Percentiles rank a stretch among this genome's conserved stretches.
Evolutionary conservation across 2,888 invertebrate species (phyloP).

Genomic region (Tromatobia lineatoria): DNA sequence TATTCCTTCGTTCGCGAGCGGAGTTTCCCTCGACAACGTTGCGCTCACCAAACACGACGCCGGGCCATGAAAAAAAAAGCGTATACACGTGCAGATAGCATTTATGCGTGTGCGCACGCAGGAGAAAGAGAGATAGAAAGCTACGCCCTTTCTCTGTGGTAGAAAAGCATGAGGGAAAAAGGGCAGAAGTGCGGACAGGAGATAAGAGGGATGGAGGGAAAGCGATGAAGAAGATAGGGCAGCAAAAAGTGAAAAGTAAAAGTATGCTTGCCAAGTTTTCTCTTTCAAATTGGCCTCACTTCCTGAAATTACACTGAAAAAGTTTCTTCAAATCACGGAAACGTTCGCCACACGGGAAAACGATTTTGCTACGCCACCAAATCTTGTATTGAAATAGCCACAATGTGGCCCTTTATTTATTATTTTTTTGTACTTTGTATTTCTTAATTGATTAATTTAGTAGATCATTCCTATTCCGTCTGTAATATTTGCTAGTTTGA

Average conservation of each 20-base stretch:
- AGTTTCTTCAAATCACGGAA: too few species aligned
- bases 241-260: slow-evolving; percentile 20
- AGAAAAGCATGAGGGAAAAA: slow-evolving; percentile 21
- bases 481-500: too few species aligned
- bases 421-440: too few species aligned
- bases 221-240: background rate
- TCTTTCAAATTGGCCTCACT: slow-evolving; percentile 45
- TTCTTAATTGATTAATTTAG: too few species aligned
- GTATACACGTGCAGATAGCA: slow-evolving; percentile 53
- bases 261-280: background rate
- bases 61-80: slow-evolving; percentile 11
- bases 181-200: background rate
- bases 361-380: too few species aligned
- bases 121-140: slow-evolving; percentile 37
- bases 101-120: slow-evolving; percentile 55
- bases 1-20: slow-evolving; percentile 24
- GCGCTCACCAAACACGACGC: slow-evolving; percentile 23
- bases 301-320: too few species aligned
- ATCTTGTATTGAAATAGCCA: too few species aligned
- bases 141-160: background rate
- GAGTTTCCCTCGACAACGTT: slow-evolving; percentile 34
- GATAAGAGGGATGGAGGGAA: slow-evolving; percentile 15
- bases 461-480: too few species aligned
- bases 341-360: slow-evolving; percentile 19
- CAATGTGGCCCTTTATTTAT: too few species aligned